Evolutionary conservation across 2,797 vertebrate species (phyloP), one percentile per base, ranked within the genome.

Genomic region (Gobio occitaniae): DNA sequence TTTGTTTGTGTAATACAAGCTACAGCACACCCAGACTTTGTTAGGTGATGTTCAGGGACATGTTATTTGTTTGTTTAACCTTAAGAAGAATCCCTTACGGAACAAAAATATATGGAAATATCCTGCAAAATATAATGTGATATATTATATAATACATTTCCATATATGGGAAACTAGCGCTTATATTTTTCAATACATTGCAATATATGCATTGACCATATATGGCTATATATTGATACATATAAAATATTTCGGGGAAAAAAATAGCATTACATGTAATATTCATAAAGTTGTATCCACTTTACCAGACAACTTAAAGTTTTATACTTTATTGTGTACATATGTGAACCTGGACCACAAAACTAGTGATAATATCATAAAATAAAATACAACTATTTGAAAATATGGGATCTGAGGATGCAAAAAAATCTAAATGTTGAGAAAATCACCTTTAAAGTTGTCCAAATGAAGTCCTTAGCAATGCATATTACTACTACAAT

Each of bases 1-100:
- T 47, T 61, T 78, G 41, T 78, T 78, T 78, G 59, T 29, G 77
- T 16, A 32, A 63, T 25, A 65, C 59, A 32, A 78, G 59, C 41
- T 29, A 19, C 8, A 66, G 29, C 17, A 68, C 78, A 68, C 12
- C 10, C 63, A 66, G 63, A 41, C 77, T 79, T 50, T 79, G n/a
- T 48, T 65, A 50, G 78, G 29, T 68, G 78, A 68, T 38, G 36
- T 44, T 44, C 36, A 47, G 21, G 36, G 12, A 44, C 36, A 61
- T 61, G 44, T 12, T 21, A 36, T 13, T 50, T 48, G 63, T 68
- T 66, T 68, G 63, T 29, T 38, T 68, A 68, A 50, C 29, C 77
- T 65, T 17, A 4, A 78, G 8, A 29, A 11, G 2, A 41, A 77
- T 38, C 56, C 12, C 25, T 74, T 29, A 32, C 0, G 15, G 50